Evolutionary conservation across 2,797 vertebrate species (phyloP).

Genomic region (Enteromius mattozi): DNA sequence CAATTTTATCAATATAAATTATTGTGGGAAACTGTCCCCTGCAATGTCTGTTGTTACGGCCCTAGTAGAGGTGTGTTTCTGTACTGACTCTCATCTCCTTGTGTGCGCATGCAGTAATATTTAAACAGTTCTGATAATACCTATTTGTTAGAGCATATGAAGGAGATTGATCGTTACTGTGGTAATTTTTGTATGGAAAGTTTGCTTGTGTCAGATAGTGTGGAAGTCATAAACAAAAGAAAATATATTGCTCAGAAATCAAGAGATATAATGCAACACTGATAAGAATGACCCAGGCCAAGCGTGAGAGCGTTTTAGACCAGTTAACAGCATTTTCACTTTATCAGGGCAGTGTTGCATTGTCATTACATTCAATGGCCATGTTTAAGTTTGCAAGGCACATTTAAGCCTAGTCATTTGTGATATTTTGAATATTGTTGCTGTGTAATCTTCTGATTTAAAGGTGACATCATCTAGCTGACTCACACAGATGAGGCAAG

Average conservation of each 20-base stretch:
- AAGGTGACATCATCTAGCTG: neutral
- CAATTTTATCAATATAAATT: neutral
- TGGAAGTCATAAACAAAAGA: neutral
- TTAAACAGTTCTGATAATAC: neutral
- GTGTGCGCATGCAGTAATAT: neutral
- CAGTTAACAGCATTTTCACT: neutral
- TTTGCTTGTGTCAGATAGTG: constrained; percentile 16
- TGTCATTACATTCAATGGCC: neutral
- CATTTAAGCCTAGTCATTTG: too few relatives aligned
- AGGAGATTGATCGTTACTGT: neutral
- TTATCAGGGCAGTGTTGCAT: neutral
- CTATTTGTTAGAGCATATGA: neutral
- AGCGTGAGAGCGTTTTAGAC: neutral
- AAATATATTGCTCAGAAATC: neutral
- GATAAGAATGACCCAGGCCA: neutral
- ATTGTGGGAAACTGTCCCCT: neutral
- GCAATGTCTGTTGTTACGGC: too few relatives aligned
- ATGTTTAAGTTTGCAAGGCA: neutral
- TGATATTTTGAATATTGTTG: neutral
- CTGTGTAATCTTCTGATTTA: neutral
- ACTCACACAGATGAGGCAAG: neutral
- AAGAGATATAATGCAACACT: constrained; percentile 8
- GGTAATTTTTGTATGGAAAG: neutral
- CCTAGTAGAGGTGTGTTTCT: neutral
- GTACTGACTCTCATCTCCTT: neutral